Conservation (phyloP, 2,113 vertebrate genomes). For the Serilophus lunatus region DNA sequence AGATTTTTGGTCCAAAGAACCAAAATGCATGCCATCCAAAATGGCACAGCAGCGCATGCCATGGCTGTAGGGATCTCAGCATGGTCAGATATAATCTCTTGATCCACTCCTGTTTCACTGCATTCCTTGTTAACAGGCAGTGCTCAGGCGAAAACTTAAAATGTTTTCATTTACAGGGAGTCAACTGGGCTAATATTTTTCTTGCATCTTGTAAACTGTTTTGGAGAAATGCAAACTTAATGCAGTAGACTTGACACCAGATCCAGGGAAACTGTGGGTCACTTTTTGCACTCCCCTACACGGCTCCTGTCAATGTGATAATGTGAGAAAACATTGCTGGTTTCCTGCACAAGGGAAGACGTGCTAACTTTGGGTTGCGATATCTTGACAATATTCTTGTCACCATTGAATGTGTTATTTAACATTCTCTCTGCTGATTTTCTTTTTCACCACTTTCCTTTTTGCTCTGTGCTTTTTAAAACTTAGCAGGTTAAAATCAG, state of each 20-base stretch:
- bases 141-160: neutral
- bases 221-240: neutral
- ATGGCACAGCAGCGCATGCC: neutral
- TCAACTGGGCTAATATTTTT: neutral
- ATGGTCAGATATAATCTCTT: neutral
- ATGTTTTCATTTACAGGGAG: neutral
- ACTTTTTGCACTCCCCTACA: neutral
- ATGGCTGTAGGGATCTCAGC: neutral
- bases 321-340: neutral
- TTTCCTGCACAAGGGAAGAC: neutral
- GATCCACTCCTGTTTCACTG: neutral
- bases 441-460: neutral
- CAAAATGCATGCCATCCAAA: neutral
- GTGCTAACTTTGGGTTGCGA: neutral
- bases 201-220: neutral
- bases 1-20: neutral
- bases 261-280: neutral
- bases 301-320: rapidly evolving
- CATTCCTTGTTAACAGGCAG: neutral
- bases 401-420: neutral
- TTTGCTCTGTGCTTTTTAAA: neutral
- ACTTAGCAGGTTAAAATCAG: rapidly evolving
- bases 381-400: neutral
- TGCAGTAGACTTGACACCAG: neutral
- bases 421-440: neutral